Evolutionary conservation across 1,140 invertebrate genomes (phyloP).

Genomic region (Octopus bimaculoides): DNA sequence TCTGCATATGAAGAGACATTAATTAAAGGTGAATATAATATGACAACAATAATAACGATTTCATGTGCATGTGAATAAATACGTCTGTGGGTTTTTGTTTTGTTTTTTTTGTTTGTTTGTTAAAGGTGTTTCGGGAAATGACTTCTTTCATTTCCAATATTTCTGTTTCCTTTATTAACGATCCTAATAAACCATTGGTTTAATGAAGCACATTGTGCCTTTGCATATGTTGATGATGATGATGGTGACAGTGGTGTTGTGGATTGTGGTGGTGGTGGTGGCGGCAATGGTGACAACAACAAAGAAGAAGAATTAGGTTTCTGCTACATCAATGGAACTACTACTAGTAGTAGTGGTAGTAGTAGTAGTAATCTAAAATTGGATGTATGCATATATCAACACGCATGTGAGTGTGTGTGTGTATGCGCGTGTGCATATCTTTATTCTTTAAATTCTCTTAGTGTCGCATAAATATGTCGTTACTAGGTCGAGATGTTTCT

Average conservation of each 20-base stretch:
- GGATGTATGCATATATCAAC: background rate
- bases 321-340: too few relatives aligned
- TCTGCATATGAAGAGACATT: conserved; percentile 91
- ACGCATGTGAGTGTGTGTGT: background rate
- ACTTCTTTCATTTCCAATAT: background rate
- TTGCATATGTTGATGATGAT: too few relatives aligned
- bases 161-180: background rate
- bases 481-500: background rate
- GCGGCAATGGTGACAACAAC: too few relatives aligned
- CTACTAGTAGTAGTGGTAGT: too few relatives aligned
- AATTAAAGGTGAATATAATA: conserved; percentile 17
- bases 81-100: background rate
- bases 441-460: too few relatives aligned
- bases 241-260: too few relatives aligned
- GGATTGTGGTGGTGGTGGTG: too few relatives aligned
- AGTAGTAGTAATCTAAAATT: too few relatives aligned
- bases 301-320: too few relatives aligned
- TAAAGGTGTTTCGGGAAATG: background rate
- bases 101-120: background rate
- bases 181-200: too few relatives aligned
- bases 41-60: background rate
- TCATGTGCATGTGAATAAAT: background rate
- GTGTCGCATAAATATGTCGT: background rate
- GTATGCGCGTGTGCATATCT: background rate
- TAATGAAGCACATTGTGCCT: too few relatives aligned